phyloP scores from a whole-genome alignment of 2,888 invertebrate genomes.

The Corbicula japonica region DNA sequence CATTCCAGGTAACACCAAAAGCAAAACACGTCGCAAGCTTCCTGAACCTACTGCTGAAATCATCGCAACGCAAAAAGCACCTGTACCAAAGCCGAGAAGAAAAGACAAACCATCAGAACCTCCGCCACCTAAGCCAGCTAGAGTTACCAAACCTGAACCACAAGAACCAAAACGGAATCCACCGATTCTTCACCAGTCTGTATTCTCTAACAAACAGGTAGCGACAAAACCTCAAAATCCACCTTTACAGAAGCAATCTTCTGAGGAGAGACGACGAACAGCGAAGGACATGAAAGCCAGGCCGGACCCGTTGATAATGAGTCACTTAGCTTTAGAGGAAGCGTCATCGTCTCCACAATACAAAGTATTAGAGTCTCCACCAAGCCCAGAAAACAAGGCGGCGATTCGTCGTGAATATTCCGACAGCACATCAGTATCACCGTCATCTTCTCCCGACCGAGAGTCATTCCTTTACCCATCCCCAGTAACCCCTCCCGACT shows the following conservation, averaged over 20 bases:
- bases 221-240: conserved; percentile 33
- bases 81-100: conserved; percentile 65
- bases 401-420: conserved; percentile 81
- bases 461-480: conserved; percentile 83
- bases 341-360: conserved; percentile 82
- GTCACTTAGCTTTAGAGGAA: conserved; percentile 80
- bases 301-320: conserved; percentile 78
- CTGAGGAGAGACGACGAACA: conserved; percentile 74
- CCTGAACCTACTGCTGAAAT: conserved; percentile 80
- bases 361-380: conserved; percentile 83
- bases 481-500: conserved; percentile 84
- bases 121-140: conserved; percentile 42
- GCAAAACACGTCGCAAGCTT: conserved; percentile 76
- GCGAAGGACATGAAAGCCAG: conserved; percentile 82
- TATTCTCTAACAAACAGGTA: conserved; percentile 24
- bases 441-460: conserved; percentile 81
- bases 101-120: conserved; percentile 60
- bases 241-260: conserved; percentile 74
- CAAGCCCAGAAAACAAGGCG: conserved; percentile 81
- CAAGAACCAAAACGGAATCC: conserved; percentile 58
- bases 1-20: conserved; percentile 18
- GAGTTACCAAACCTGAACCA: conserved; percentile 44
- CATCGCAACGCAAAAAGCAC: conserved; percentile 66
- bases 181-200: conserved; percentile 41
- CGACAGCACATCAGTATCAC: conserved; percentile 81